Percentiles rank a stretch among this genome's conserved stretches.
Evolutionary conservation across 1,140 invertebrate species (phyloP).

Genomic region (Aphaenogaster ashmeadi): DNA sequence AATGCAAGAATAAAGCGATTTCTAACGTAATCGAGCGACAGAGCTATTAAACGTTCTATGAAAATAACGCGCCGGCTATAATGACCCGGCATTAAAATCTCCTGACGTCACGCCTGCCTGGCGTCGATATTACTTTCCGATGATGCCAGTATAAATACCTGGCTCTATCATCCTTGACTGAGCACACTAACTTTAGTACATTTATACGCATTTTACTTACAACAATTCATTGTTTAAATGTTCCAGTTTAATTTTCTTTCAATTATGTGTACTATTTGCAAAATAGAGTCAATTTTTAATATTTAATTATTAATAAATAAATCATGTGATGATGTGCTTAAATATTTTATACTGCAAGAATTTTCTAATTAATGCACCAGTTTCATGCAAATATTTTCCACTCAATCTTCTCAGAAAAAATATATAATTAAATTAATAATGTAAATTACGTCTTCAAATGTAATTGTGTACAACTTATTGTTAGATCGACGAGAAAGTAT

Average conservation of each 20-base stretch:
- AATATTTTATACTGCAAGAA: not conserved
- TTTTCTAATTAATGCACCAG: not conserved
- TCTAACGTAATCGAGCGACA: not conserved
- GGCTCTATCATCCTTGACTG: conserved; percentile 9
- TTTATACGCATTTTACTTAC: not conserved
- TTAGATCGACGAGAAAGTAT: not conserved
- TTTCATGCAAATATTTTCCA: not conserved
- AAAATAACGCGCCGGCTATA: conserved; percentile 54
- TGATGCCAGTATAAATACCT: conserved; percentile 25
- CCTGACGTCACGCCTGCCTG: conserved; percentile 48
- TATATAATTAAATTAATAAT: not conserved
- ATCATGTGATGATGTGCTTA: not conserved
- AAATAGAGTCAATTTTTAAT: not conserved
- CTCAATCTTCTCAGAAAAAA: not conserved
- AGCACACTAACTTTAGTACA: not conserved
- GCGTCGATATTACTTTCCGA: conserved; percentile 63
- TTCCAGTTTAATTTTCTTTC: not conserved
- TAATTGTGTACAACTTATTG: not conserved
- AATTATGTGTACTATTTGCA: not conserved
- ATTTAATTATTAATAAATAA: not conserved
- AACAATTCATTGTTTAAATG: conserved; percentile 8
- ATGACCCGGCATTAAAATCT: conserved; percentile 64
- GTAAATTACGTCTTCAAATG: not conserved
- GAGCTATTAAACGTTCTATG: conserved; percentile 38
- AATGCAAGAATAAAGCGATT: not conserved